Evolutionary conservation across 1,140 invertebrate genomes (phyloP).

Genomic region (Drosophila azteca): DNA sequence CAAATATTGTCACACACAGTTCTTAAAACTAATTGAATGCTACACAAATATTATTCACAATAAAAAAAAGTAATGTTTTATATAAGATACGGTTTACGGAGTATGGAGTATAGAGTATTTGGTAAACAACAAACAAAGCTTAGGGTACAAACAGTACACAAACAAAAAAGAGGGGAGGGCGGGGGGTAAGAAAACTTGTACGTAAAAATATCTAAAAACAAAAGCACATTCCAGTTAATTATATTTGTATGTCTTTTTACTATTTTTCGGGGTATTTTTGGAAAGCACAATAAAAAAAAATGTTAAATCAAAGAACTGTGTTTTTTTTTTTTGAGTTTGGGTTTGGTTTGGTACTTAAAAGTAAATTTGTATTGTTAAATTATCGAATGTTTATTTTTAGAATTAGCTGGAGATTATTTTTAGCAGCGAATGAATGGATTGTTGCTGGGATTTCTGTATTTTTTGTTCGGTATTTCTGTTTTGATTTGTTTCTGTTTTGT

Average conservation of each 20-base stretch:
- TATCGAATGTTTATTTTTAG: constrained; percentile 42
- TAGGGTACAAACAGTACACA: constrained; percentile 1
- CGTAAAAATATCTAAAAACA: constrained; percentile 81
- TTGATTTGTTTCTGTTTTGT: constrained; percentile 31
- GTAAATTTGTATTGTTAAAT: constrained; percentile 37
- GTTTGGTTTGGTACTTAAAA: constrained; percentile 16
- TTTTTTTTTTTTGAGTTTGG: constrained; percentile 30
- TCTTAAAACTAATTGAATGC: too few relatives aligned
- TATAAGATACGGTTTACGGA: background rate
- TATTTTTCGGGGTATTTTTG: constrained; percentile 11
- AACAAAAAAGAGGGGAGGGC: constrained; percentile 21
- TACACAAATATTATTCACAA: background rate
- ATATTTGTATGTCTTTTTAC: constrained; percentile 15
- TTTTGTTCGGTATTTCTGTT: constrained; percentile 36
- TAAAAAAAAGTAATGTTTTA: background rate
- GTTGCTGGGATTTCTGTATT: constrained; percentile 2
- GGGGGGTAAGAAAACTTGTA: constrained; percentile 61
- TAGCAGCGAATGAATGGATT: constrained; percentile 12
- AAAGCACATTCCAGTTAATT: constrained; percentile 74
- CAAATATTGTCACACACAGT: too few relatives aligned
- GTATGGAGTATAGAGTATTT: background rate
- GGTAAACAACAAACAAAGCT: constrained; percentile 75
- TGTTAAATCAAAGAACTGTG: constrained; percentile 43
- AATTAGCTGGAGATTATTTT: constrained; percentile 44
- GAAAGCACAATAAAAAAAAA: constrained; percentile 75